These are phyloP conservation scores for Corydoras maculifer DNA, from an alignment of 2,113 vertebrate genomes.

Conservation along the genomic window DNA sequence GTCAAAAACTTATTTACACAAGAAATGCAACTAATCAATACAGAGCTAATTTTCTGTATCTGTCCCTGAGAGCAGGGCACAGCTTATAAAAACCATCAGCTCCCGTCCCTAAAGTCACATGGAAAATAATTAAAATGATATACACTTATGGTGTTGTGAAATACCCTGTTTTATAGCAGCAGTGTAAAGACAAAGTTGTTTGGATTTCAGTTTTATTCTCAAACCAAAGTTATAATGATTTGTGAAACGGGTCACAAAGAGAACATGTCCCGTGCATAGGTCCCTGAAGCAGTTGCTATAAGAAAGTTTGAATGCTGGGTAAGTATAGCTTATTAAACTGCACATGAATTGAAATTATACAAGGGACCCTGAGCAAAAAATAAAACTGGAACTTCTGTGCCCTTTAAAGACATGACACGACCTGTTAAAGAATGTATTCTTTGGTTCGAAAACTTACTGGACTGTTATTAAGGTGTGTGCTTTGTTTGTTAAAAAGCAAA, in stretches of 20 bases:
- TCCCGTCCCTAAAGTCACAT: neutral
- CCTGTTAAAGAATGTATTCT: conserved; percentile 13
- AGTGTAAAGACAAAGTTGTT: neutral
- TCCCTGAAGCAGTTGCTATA: conserved; percentile 16
- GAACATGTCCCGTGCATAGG: conserved; percentile 3
- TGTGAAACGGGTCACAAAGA: conserved; percentile 2
- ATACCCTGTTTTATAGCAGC: conserved; percentile 37
- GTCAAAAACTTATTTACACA: conserved; percentile 1
- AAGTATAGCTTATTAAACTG: neutral
- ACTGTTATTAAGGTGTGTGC: conserved; percentile 19
- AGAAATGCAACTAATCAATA: neutral
- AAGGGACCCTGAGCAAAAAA: conserved; percentile 15
- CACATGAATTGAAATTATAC: neutral
- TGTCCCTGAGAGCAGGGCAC: neutral
- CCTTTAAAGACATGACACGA: neutral
- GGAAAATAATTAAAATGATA: neutral
- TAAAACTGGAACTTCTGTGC: neutral
- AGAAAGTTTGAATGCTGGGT: neutral
- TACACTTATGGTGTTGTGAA: conserved; percentile 10
- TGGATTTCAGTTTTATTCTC: no score
- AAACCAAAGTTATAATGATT: neutral
- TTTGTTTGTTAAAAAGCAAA: conserved; percentile 1
- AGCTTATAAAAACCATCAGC: neutral
- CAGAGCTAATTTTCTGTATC: neutral
- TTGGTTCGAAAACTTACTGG: conserved; percentile 19